Evolutionary conservation across 2,888 invertebrate genomes (phyloP).

Genomic region (Leptinotarsa peninsularis): DNA sequence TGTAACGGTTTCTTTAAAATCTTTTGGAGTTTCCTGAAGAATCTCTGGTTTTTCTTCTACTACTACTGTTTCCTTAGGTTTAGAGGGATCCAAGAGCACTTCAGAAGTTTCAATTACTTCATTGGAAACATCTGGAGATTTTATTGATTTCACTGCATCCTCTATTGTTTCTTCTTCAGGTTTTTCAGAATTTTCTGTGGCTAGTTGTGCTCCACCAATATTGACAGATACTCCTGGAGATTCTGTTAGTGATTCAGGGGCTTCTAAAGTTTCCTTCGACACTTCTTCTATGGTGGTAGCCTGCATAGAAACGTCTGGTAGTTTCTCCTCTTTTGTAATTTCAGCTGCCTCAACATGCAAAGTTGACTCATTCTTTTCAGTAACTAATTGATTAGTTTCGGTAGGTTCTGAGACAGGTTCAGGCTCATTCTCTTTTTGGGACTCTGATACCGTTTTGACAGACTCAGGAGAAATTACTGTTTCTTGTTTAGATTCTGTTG

Average conservation of each 20-base stretch:
- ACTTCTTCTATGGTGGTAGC: not conserved
- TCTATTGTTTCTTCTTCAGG: not conserved
- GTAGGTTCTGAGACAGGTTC: constrained; percentile 24
- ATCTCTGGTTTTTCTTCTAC: not conserved
- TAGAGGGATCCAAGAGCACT: not conserved
- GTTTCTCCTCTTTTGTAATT: not conserved
- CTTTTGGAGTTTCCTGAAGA: not conserved
- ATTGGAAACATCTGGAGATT: not conserved
- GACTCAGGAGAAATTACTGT: constrained; percentile 14
- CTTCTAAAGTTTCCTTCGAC: not conserved
- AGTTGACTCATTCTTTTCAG: not conserved
- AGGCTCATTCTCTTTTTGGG: constrained; percentile 31
- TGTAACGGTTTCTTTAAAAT: not conserved
- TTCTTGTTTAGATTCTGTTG: constrained; percentile 1
- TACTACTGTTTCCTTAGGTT: not conserved
- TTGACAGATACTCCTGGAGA: not conserved
- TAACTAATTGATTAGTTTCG: not conserved
- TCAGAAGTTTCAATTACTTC: not conserved
- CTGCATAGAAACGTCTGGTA: not conserved
- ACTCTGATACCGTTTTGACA: constrained; percentile 15
- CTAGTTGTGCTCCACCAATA: too few relatives aligned
- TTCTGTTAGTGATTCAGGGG: not conserved
- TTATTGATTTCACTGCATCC: not conserved
- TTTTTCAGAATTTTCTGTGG: not conserved
- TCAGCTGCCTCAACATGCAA: not conserved